A percentile compares a stretch with the other conserved stretches of the same genome.
phyloP scores from a whole-genome alignment of 2,888 invertebrate genomes.

The Linnaemya vulpina region DNA sequence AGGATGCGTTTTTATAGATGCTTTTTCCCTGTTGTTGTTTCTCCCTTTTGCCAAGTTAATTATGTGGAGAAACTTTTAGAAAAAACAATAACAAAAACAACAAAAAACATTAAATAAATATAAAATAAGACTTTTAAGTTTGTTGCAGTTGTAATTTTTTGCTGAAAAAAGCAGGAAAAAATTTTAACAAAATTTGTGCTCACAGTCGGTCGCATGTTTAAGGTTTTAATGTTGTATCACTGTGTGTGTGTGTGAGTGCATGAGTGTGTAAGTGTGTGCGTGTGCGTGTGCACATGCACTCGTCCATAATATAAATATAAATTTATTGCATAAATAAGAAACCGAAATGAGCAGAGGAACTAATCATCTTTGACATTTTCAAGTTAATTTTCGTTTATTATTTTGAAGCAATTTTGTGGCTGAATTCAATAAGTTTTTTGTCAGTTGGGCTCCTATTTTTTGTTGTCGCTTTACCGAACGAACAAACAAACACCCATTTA shows the following conservation, averaged over 20 bases:
- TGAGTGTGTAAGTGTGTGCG: neutral
- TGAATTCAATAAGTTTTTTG: conserved; percentile 26
- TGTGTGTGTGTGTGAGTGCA: neutral
- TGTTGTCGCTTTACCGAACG: neutral
- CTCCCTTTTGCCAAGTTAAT: conserved; percentile 63
- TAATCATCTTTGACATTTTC: conserved; percentile 72
- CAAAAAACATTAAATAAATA: conserved; percentile 34
- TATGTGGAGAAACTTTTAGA: conserved; percentile 59
- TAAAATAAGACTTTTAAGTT: conserved; percentile 65
- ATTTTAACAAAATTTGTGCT: conserved; percentile 51
- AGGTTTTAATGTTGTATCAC: conserved; percentile 11
- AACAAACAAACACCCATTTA: conserved; percentile 28
- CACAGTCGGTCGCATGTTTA: conserved; percentile 46
- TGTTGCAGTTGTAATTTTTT: conserved; percentile 1
- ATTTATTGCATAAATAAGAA: conserved; percentile 60
- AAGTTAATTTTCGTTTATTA: conserved; percentile 69
- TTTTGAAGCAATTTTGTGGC: conserved; percentile 53
- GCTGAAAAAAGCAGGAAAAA: neutral
- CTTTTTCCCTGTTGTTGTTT: neutral
- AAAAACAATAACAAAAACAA: conserved; percentile 2
- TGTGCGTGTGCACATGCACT: neutral
- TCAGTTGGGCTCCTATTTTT: neutral
- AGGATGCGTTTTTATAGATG: conserved; percentile 44
- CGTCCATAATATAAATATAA: conserved; percentile 20
- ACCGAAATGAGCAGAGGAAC: conserved; percentile 64